Conservation (phyloP, 2,797 vertebrate genomes). For the Ceryle rudis region DNA sequence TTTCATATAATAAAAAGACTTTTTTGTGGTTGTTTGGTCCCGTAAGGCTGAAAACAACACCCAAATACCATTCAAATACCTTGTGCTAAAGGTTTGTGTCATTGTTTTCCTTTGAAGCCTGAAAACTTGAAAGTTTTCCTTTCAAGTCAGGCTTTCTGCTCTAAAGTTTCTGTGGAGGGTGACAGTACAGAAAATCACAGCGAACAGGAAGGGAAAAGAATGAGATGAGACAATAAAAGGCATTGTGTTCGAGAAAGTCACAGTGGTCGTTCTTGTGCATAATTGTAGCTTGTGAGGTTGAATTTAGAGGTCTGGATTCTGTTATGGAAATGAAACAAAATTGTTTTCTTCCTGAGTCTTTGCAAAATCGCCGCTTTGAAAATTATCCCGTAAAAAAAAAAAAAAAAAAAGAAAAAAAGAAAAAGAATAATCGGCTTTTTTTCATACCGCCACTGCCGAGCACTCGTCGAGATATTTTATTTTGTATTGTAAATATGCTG, state of each 20-base stretch:
- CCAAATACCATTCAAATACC: background rate
- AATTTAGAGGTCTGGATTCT: slow-evolving; percentile 84
- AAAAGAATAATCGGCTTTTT: slow-evolving; percentile 79
- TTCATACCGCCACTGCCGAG: slow-evolving; percentile 68
- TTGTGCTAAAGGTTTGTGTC: background rate
- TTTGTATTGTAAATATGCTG: slow-evolving; percentile 72
- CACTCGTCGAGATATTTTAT: slow-evolving; percentile 51
- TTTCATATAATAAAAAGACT: background rate
- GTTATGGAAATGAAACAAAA: slow-evolving; percentile 92
- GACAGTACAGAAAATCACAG: slow-evolving; percentile 36
- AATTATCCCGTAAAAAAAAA: slow-evolving; percentile 84
- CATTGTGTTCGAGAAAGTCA: background rate
- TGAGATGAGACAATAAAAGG: slow-evolving; percentile 78
- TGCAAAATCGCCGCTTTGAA: slow-evolving; percentile 80
- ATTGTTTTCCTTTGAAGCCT: background rate
- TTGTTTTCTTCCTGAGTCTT: slow-evolving; percentile 94
- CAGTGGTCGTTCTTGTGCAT: slow-evolving; percentile 25
- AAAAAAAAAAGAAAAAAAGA: background rate
- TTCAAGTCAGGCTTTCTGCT: background rate
- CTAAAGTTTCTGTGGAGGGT: slow-evolving; percentile 27
- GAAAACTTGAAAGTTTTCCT: background rate
- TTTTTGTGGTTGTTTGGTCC: background rate
- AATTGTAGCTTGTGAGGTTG: slow-evolving; percentile 55
- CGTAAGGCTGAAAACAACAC: background rate
- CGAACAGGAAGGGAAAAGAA: slow-evolving; percentile 57